Percentiles rank a stretch among this genome's conserved stretches.
These are phyloP conservation scores for Phalloptychus januarius DNA, from an alignment of 2,797 vertebrate species.

Conservation along the genomic window DNA sequence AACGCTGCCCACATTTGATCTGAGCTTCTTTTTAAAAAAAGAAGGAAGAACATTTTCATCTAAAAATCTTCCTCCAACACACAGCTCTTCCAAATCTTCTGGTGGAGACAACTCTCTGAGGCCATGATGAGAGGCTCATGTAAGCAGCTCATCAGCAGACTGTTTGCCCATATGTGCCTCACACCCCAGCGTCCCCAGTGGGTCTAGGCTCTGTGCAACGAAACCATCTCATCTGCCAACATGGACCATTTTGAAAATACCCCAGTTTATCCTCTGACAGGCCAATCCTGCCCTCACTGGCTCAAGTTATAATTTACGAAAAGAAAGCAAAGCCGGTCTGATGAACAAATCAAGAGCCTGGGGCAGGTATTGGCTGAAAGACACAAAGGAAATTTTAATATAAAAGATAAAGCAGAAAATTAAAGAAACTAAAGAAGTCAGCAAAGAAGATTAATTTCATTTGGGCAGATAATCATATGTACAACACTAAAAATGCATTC, in stretches of 20 bases:
- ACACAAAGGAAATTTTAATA: slow-evolving; percentile 16
- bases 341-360: slow-evolving; percentile 26
- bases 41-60: slow-evolving; percentile 30
- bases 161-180: slow-evolving; percentile 81
- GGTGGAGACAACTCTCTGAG: slow-evolving; percentile 61
- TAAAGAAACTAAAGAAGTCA: slow-evolving; percentile 10
- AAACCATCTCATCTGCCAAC: slow-evolving; percentile 81
- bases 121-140: slow-evolving; percentile 71
- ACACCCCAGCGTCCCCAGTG: slow-evolving; percentile 77
- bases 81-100: slow-evolving; percentile 57
- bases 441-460: neutral
- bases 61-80: slow-evolving; percentile 44
- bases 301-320: slow-evolving; percentile 49
- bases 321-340: slow-evolving; percentile 26
- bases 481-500: slow-evolving; percentile 10
- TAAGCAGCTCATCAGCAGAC: slow-evolving; percentile 80
- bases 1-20: slow-evolving; percentile 12
- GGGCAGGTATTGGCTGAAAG: slow-evolving; percentile 11
- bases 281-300: slow-evolving; percentile 59
- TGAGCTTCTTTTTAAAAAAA: slow-evolving; percentile 11
- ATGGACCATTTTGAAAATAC: slow-evolving; percentile 63
- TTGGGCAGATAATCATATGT: slow-evolving; percentile 17
- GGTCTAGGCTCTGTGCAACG: slow-evolving; percentile 70
- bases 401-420: slow-evolving; percentile 18
- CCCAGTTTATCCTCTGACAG: slow-evolving; percentile 49